A percentile compares a stretch with the other conserved stretches of the same genome.
These are phyloP conservation scores for Metacarcinus magister DNA, from an alignment of 2,888 invertebrate species.

Conservation along the genomic window DNA sequence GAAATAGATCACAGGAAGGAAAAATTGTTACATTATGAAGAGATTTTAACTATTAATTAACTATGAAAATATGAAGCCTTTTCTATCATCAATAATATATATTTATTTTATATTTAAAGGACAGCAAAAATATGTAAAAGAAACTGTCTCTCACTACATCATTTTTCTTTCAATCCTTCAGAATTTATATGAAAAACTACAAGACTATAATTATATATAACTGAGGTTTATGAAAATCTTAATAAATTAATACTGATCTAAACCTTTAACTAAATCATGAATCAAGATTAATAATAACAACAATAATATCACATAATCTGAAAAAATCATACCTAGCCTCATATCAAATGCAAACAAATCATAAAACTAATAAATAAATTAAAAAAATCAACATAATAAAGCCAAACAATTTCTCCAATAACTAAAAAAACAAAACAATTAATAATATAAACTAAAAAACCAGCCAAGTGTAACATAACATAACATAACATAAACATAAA, in stretches of 20 bases:
- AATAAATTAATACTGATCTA: neutral
- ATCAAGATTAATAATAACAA: neutral
- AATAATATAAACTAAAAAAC: neutral
- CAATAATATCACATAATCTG: neutral
- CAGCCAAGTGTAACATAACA: neutral
- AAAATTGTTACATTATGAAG: neutral
- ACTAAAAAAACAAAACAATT: neutral
- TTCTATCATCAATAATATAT: neutral
- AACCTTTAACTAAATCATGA: neutral
- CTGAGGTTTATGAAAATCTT: neutral
- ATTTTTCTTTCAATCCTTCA: neutral
- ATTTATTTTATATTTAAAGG: too few species aligned
- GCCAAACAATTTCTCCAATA: neutral
- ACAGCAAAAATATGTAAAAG: too few species aligned
- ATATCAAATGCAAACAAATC: neutral
- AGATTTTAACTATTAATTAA: neutral
- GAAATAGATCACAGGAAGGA: neutral
- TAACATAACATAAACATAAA: neutral
- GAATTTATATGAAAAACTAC: too few species aligned
- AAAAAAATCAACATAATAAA: neutral
- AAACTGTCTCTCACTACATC: neutral
- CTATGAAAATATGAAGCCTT: neutral
- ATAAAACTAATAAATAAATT: neutral
- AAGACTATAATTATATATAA: neutral
- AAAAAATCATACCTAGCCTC: neutral